Evolutionary conservation across 2,888 invertebrate genomes (phyloP), one percentile per base, ranked within the genome.

Genomic region (Tinea semifulvella): DNA sequence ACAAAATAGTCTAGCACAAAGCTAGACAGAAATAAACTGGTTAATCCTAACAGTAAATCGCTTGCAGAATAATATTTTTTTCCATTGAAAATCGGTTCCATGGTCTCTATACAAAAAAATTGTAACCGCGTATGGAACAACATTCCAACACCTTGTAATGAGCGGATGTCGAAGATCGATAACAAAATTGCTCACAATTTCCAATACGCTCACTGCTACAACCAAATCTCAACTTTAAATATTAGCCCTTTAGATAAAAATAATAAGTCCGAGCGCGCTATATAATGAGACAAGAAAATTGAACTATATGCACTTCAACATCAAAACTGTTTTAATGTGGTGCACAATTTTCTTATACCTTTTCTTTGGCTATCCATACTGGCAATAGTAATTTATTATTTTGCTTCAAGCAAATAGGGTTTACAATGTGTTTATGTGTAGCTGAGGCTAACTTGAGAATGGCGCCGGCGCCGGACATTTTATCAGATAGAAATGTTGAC

Each of bases 141-240:
- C 75, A 76, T 75, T 73, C 74, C 70, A 63, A 56, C 65, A 65
- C 65, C 69, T 68, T 74, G 75, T 74, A 76, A 75, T 73, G 72
- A 77, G 68, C 72, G 73, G 75, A 73, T 69, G 74, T 72, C 71
- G 69, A 65, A 72, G 62, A 72, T 68, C 70, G 75, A 76, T 73
- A 73, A 70, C 68, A 61, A 71, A 73, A 73, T 71, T 70, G 71
- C 68, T 58, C 55, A 14, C 36, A 36, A 36, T 36, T 36, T 36
- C 36, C 36, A 36, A 36, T 36, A 36, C 16, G 10, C 17, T 14
- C n/a, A 31, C n/a, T 13, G 14, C 11, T 7, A 31, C 31, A 31
- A 31, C 2, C 13, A 31, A 31, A 16, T 17, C 8, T 36, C 2
- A 16, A 18, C 36, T 36, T 18, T 36, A 36, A n/a, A 3, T 18